Evolutionary conservation across 2,113 vertebrate species (phyloP), one percentile per base, ranked within the genome.

Genomic region (Oncorhynchus keta): DNA sequence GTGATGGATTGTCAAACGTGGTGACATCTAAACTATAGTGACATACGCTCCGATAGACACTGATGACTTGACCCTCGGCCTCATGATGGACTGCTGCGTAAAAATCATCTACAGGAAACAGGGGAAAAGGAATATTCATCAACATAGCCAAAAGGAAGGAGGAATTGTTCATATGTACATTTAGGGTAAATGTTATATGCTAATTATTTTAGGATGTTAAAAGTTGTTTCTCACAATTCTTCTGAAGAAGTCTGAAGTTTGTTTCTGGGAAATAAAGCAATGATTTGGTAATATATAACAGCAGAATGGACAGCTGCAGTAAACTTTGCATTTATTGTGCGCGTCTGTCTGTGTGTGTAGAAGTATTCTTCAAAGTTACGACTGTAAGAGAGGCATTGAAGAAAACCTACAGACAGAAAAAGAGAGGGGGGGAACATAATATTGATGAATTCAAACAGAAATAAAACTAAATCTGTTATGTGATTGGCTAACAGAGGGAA

Each of bases 11-110:
- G 49, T 51, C 14, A 14, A 4, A 51, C 3, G 14, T 51, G 11
- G 14, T n/a, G 59, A 61, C 22, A 22, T 61, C 20, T 61, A 35
- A 78, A 18, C 11, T 22, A n/a, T 24, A 51, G 49, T 2, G 20
- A 86, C 98, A 84, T 95, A 99, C 98, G 94, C 97, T 87, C 94
- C 95, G 0, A 99, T 91, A 57, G 98, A 99, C 88, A 99, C 97
- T 0, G 98, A 98, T 28, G 97, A 98, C 89, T 99, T 99, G 85
- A 99, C 97, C 55, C 95, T 95, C 86, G 97, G 94, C 81, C 96
- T 96, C 95, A 95, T 89, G 70, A 99, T 92, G 75, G 95, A 94
- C 87, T 97, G 97, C 77, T 97, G 96, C 51, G 95, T 97, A 80
- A 97, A 99, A 89, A 98, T 97, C 90, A 97, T 98, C 98, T 99